These are phyloP conservation scores for Epinephelus awoara DNA, from an alignment of 2,797 vertebrate genomes.

Conservation along the genomic window DNA sequence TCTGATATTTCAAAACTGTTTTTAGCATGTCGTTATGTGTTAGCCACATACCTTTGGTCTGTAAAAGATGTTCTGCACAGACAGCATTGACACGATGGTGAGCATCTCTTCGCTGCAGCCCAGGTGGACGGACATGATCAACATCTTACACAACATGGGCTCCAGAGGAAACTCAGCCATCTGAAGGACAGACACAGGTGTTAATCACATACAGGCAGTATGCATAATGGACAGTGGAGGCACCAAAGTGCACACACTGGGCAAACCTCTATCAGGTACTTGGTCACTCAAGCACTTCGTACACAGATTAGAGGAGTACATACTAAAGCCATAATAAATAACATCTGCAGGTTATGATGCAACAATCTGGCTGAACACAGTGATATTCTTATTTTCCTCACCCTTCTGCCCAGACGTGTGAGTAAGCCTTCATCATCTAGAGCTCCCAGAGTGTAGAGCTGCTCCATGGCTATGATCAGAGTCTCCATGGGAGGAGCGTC, in stretches of 20 bases:
- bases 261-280: too few relatives aligned
- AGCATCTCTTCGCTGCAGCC: slow-evolving; percentile 99
- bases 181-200: slow-evolving; percentile 70
- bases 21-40: not conserved
- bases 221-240: too few relatives aligned
- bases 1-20: slow-evolving; percentile 58
- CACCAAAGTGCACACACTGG: too few relatives aligned
- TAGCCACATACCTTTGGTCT: slow-evolving; percentile 92
- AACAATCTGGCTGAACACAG: not conserved
- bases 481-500: slow-evolving; percentile 99
- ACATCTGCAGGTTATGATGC: not conserved
- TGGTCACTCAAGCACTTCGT: too few relatives aligned
- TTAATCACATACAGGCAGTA: not conserved
- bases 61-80: slow-evolving; percentile 99
- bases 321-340: too few relatives aligned
- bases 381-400: slow-evolving; percentile 69
- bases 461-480: slow-evolving; percentile 99
- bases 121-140: slow-evolving; percentile 99
- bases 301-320: too few relatives aligned
- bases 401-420: slow-evolving; percentile 95
- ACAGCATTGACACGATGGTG: slow-evolving; percentile 98
- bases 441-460: slow-evolving; percentile 96
- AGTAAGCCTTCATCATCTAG: slow-evolving; percentile 97
- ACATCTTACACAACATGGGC: slow-evolving; percentile 99
- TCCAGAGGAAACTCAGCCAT: slow-evolving; percentile 99